phyloP scores from a whole-genome alignment of 2,888 invertebrate species.

The Eristalis pertinax region DNA sequence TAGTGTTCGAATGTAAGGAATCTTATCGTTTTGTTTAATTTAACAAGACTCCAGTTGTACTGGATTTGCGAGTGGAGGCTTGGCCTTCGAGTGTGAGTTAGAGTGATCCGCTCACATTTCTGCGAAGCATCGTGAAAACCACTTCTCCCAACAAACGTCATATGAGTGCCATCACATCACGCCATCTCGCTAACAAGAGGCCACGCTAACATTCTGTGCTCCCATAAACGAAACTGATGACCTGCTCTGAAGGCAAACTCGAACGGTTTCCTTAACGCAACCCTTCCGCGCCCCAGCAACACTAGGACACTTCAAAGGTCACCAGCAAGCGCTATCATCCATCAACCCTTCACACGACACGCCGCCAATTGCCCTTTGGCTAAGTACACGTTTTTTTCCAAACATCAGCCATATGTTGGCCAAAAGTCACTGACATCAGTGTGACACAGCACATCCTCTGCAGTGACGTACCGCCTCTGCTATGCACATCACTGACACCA shows the following conservation, averaged over 20 bases:
- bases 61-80: no score
- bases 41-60: no score
- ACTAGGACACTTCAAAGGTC: background rate
- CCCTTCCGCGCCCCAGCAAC: background rate
- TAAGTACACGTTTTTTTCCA: conserved; percentile 3
- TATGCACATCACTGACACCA: conserved; percentile 21
- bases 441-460: conserved; percentile 19
- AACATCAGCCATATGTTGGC: conserved; percentile 1
- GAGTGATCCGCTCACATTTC: no score
- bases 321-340: background rate
- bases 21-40: no score
- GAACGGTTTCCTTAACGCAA: background rate
- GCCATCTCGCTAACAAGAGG: background rate
- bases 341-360: background rate
- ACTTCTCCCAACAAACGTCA: background rate
- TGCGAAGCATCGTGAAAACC: no score
- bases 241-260: background rate
- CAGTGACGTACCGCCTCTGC: conserved; percentile 16
- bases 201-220: no score
- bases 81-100: no score
- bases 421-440: conserved; percentile 11
- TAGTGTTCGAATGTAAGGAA: no score
- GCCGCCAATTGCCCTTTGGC: background rate
- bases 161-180: background rate
- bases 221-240: background rate